Evolutionary conservation across 2,888 invertebrate species (phyloP).

Genomic region (Diabrotica balteata): DNA sequence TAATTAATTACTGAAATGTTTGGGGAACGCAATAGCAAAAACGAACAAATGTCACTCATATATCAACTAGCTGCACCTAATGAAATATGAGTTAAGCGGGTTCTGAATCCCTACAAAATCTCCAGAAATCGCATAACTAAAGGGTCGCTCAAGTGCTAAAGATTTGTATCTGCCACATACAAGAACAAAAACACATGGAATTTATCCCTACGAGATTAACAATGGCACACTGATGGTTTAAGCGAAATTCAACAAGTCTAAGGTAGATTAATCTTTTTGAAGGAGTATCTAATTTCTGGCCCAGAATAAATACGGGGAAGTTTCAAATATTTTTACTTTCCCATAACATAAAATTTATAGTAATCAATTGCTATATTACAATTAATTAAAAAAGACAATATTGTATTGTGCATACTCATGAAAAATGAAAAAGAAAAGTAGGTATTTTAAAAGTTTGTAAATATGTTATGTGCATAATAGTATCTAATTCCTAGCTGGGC

Average conservation of each 20-base stretch:
- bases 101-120: background rate
- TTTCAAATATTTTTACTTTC: too few species aligned
- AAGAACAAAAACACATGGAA: background rate
- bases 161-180: background rate
- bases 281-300: background rate
- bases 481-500: too few species aligned
- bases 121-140: background rate
- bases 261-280: background rate
- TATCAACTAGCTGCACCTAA: background rate
- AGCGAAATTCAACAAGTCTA: background rate
- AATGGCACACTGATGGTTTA: background rate
- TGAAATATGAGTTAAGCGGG: background rate
- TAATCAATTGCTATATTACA: too few species aligned
- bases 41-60: background rate
- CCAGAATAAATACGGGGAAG: too few species aligned
- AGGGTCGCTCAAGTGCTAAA: background rate
- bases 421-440: too few species aligned
- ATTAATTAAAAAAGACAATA: too few species aligned
- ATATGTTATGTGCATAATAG: too few species aligned
- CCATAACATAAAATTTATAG: too few species aligned
- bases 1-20: background rate
- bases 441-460: too few species aligned
- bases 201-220: background rate
- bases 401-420: too few species aligned
- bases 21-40: background rate